Base-by-base conservation (phyloP, 2,888 invertebrate genomes). In the Seira musarum region DNA sequence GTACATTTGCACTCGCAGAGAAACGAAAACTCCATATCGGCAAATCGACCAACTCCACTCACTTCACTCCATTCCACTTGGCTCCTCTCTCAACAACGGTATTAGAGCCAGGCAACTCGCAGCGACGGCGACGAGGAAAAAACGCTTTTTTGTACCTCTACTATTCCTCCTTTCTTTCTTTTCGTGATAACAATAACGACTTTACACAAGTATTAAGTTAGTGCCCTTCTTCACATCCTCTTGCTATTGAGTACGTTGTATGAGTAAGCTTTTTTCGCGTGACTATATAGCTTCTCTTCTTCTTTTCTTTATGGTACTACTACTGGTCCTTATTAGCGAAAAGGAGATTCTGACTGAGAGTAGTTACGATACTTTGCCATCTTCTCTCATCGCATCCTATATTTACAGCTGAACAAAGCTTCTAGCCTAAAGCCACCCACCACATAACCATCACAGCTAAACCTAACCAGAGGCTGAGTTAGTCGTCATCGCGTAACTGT, bases 221-320 rank as follows among this genome's bases (percentile, higher is more conserved):
- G 68, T 75, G 68, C 69, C 68, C 76, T 76, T 76, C 76, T 64
- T 76, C 69, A 30, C 49, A 76, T 76, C 76, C 76, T 76, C 68
- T 53, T 22, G 10, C 19, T 21, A 30, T 30, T 30, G 30, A 30
- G 30, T 5, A 30, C 30, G 2, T 65, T 3, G 17, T n/a, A 65
- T 65, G 65, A 30, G 6, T 53, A 53, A 53, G 60, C 60, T 19
- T 46, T 46, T 24, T 67, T 19, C 17, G 40, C 40, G 40, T 46
- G 67, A 40, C 46, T 22, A 5, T 46, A 19, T 30, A 63, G n/a
- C 65, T 21, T 65, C 35, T n/a, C n/a, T 17, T 30, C n/a, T 3
- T 65, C 63, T 21, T 19, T 22, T 5, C 15, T 19, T 1, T 35
- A 30, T 19, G 17, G n/a, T 8, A 25, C 21, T 19, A 63, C 13